These are phyloP conservation scores for Ruditapes philippinarum DNA, from an alignment of 1,140 invertebrate species.

Conservation along the genomic window DNA sequence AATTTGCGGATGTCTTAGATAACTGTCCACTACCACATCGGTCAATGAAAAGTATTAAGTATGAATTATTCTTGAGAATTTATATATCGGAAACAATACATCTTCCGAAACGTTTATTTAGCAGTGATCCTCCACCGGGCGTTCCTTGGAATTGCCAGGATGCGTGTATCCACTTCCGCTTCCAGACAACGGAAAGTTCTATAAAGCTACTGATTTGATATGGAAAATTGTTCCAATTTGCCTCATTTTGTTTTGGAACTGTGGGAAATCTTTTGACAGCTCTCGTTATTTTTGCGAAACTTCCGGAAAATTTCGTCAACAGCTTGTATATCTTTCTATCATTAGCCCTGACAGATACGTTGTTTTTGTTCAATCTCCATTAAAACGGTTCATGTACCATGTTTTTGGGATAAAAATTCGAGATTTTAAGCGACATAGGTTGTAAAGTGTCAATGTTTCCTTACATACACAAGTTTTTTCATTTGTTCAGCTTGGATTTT, in stretches of 20 bases:
- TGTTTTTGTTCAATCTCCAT: conserved; percentile 68
- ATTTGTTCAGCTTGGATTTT: conserved; percentile 75
- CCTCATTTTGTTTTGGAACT: conserved; percentile 69
- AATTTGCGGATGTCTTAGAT: no score
- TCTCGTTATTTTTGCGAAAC: conserved; percentile 48
- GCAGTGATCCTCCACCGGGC: background rate
- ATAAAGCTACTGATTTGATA: background rate
- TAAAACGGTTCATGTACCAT: conserved; percentile 66
- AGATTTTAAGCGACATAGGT: background rate
- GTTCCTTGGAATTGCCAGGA: background rate
- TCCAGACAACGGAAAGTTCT: background rate
- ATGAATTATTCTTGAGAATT: no score
- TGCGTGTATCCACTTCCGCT: background rate
- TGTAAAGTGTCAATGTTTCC: conserved; percentile 70
- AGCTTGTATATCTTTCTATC: conserved; percentile 64
- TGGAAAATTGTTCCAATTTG: conserved; percentile 49
- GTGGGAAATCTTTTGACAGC: conserved; percentile 70
- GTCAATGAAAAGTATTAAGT: no score
- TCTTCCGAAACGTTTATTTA: no score
- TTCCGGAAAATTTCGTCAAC: conserved; percentile 43
- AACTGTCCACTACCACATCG: no score
- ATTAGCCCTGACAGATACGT: conserved; percentile 69
- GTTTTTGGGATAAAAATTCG: conserved; percentile 66
- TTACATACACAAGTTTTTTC: conserved; percentile 63
- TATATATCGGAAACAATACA: no score